Evolutionary conservation across 2,113 vertebrate species (phyloP).

Genomic region (Poecile atricapillus): DNA sequence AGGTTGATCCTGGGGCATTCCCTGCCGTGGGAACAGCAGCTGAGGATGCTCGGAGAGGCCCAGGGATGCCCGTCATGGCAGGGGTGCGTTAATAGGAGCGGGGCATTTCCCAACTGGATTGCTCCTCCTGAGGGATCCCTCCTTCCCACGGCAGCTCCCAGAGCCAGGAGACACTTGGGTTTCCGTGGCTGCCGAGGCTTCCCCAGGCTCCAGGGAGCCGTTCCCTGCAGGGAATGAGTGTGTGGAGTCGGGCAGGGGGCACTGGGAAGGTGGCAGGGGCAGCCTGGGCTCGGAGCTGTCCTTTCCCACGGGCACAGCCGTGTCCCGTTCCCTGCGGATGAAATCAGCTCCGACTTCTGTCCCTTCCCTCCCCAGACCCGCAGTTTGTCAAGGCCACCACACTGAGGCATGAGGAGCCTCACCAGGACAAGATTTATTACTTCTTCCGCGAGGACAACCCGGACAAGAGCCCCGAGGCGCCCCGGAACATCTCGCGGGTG

Average conservation of each 20-base stretch:
- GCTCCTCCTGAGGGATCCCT: background rate
- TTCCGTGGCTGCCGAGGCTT: background rate
- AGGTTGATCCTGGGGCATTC: background rate
- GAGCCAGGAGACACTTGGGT: fast-evolving
- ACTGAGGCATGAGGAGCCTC: constrained; percentile 67
- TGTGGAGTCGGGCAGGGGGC: fast-evolving
- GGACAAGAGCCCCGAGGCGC: constrained; percentile 79
- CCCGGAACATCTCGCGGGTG: constrained; percentile 84
- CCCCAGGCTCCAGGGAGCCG: background rate
- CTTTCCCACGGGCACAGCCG: background rate
- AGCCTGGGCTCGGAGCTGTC: background rate
- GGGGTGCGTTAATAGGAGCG: background rate
- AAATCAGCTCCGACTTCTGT: background rate
- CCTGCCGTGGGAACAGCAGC: background rate
- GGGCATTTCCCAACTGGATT: background rate
- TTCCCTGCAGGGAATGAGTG: background rate
- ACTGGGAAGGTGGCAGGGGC: fast-evolving
- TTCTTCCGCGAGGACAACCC: constrained; percentile 91
- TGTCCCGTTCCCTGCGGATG: background rate
- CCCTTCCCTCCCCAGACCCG: constrained; percentile 74
- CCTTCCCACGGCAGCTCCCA: background rate
- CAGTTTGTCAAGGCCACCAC: constrained; percentile 85
- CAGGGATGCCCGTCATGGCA: background rate
- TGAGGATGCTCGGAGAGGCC: background rate
- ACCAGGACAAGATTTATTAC: constrained; percentile 88